Percentiles rank a stretch among this genome's conserved stretches.
Evolutionary conservation across 2,113 vertebrate genomes (phyloP).

Genomic region (Psammodynastes pulverulentus): DNA sequence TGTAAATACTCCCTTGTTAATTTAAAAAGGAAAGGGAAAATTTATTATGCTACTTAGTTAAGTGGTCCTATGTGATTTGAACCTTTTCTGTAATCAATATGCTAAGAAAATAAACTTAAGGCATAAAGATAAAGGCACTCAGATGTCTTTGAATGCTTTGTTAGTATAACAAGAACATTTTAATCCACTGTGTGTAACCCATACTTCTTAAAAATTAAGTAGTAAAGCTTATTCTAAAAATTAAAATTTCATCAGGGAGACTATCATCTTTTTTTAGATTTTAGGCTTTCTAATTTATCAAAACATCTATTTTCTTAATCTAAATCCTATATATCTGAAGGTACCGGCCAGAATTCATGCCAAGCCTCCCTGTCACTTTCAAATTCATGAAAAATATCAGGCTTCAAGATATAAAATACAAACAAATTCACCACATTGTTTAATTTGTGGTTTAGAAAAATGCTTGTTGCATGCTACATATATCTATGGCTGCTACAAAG

Average conservation of each 20-base stretch:
- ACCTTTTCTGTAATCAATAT: neutral
- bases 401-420: neutral
- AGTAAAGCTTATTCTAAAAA: conserved; percentile 6
- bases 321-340: neutral
- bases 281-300: neutral
- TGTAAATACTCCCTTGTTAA: neutral
- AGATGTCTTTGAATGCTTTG: conserved; percentile 35
- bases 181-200: conserved; percentile 25
- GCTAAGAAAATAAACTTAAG: conserved; percentile 66
- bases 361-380: neutral
- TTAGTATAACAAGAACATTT: conserved; percentile 21
- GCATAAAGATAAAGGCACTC: conserved; percentile 70
- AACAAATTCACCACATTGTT: neutral
- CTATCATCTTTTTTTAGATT: neutral
- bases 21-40: neutral
- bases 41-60: neutral
- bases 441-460: neutral
- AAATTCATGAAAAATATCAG: neutral
- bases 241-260: neutral
- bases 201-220: neutral
- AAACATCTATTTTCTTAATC: neutral
- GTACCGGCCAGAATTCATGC: neutral
- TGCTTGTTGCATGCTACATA: neutral
- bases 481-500: neutral
- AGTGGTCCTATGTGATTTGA: neutral